These are phyloP conservation scores for Drosophila austrosaltans DNA, from an alignment of 2,888 invertebrate species.

Conservation along the genomic window DNA sequence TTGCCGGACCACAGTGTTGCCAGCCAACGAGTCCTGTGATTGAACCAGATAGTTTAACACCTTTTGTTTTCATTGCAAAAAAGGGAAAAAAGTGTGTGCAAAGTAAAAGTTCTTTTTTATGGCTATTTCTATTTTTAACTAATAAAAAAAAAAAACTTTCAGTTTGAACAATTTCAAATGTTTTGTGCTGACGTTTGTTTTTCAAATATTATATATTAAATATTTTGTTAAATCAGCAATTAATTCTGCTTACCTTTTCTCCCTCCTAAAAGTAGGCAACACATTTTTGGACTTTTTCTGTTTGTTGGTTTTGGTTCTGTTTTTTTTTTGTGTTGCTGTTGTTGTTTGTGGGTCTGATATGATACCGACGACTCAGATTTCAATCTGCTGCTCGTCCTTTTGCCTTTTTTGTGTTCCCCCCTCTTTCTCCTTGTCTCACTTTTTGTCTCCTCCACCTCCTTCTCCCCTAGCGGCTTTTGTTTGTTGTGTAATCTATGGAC, in stretches of 20 bases:
- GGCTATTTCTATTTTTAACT: background rate
- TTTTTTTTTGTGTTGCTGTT: background rate
- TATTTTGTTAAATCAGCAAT: slow-evolving; percentile 27
- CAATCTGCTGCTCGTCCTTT: slow-evolving; percentile 25
- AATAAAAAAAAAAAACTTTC: background rate
- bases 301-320: background rate
- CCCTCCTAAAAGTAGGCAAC: slow-evolving; percentile 47
- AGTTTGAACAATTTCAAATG: background rate
- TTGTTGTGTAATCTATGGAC: slow-evolving; percentile 80
- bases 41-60: slow-evolving; percentile 53
- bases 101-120: background rate
- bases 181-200: slow-evolving; percentile 1
- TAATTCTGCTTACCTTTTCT: slow-evolving; percentile 71
- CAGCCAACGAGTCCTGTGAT: slow-evolving; percentile 54
- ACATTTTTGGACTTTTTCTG: slow-evolving; percentile 41
- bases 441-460: slow-evolving; percentile 32
- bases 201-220: background rate
- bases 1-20: slow-evolving; percentile 36
- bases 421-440: too few species aligned
- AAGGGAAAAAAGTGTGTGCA: background rate
- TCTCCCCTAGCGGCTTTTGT: slow-evolving; percentile 71
- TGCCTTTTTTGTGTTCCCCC: slow-evolving; percentile 9
- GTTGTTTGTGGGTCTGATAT: slow-evolving; percentile 42
- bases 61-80: slow-evolving; percentile 42
- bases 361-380: slow-evolving; percentile 70